Evolutionary conservation across 2,113 vertebrate genomes (phyloP).

Genomic region (Forbesichthys agassizii): DNA sequence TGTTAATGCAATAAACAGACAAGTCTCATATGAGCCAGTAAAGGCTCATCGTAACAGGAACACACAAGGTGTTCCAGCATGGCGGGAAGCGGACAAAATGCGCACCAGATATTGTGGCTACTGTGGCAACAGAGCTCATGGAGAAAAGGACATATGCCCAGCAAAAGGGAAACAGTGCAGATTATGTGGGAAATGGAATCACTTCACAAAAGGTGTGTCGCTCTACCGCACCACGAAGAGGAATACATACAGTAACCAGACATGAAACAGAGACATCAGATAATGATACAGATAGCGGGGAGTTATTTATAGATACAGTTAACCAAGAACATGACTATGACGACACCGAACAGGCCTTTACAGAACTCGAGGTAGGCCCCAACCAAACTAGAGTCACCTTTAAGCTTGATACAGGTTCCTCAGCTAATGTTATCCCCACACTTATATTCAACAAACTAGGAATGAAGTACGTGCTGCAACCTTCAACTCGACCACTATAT

Average conservation of each 20-base stretch:
- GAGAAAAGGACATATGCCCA: conserved; percentile 15
- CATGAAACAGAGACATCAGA: background rate
- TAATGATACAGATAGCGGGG: background rate
- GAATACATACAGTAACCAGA: conserved; percentile 16
- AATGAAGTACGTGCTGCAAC: background rate
- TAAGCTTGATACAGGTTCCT: conserved; percentile 19
- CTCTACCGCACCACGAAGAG: background rate
- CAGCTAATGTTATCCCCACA: conserved; percentile 19
- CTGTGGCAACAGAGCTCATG: conserved; percentile 21
- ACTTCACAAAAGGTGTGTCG: conserved; percentile 38
- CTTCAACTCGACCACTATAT: background rate
- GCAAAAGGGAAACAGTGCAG: conserved; percentile 35
- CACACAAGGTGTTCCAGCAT: background rate
- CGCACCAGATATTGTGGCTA: conserved; percentile 1
- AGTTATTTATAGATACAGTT: conserved; percentile 24
- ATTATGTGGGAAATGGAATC: conserved; percentile 32
- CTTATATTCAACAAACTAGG: background rate
- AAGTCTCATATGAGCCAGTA: background rate
- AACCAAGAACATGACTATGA: conserved; percentile 3
- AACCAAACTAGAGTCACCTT: conserved; percentile 6
- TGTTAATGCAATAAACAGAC: conserved; percentile 2
- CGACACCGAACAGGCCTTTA: conserved; percentile 16
- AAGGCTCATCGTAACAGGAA: background rate
- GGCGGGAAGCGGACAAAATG: background rate
- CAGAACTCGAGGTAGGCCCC: conserved; percentile 1